Percentiles rank a stretch among this genome's conserved stretches.
Conservation (phyloP, 1,140 invertebrate genomes). For the Drosophila busckii region DNA sequence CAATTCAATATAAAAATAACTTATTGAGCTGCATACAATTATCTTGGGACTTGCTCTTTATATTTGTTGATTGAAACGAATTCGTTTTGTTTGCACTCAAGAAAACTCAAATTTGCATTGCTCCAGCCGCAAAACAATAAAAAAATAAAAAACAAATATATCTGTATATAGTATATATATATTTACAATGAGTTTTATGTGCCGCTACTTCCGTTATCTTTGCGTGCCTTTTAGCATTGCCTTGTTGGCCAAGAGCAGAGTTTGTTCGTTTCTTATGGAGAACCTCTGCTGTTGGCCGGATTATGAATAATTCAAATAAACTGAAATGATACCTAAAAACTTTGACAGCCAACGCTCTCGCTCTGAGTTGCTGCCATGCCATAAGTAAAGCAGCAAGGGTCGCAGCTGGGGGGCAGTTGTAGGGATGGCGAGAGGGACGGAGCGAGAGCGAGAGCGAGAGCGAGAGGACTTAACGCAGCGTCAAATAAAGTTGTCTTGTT, state of each 20-base stretch:
- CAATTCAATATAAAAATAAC: too few relatives aligned
- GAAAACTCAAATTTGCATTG: slow-evolving; percentile 23
- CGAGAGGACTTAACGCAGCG: slow-evolving; percentile 37
- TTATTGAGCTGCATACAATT: not conserved
- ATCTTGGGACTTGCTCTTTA: slow-evolving; percentile 14
- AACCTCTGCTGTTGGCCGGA: slow-evolving; percentile 50
- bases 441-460: not conserved
- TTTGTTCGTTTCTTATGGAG: slow-evolving; percentile 46
- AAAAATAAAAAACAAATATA: slow-evolving; percentile 29
- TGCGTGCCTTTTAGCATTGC: slow-evolving; percentile 38
- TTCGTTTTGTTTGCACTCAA: slow-evolving; percentile 26
- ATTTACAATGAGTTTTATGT: slow-evolving; percentile 73
- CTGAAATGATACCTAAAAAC: slow-evolving; percentile 76
- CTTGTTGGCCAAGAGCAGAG: slow-evolving; percentile 18
- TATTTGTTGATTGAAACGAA: slow-evolving; percentile 36
- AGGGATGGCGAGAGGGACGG: not conserved
- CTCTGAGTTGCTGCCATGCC: not conserved
- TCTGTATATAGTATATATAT: too few relatives aligned
- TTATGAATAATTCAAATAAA: slow-evolving; percentile 78
- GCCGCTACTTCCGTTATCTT: slow-evolving; percentile 54
- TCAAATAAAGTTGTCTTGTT: slow-evolving; percentile 57
- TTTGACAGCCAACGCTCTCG: slow-evolving; percentile 52
- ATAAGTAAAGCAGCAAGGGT: slow-evolving; percentile 23
- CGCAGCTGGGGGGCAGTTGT: slow-evolving; percentile 12
- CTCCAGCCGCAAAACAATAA: slow-evolving; percentile 3